Conservation (phyloP, 2,888 invertebrate genomes). For the Dasypolia templi region DNA sequence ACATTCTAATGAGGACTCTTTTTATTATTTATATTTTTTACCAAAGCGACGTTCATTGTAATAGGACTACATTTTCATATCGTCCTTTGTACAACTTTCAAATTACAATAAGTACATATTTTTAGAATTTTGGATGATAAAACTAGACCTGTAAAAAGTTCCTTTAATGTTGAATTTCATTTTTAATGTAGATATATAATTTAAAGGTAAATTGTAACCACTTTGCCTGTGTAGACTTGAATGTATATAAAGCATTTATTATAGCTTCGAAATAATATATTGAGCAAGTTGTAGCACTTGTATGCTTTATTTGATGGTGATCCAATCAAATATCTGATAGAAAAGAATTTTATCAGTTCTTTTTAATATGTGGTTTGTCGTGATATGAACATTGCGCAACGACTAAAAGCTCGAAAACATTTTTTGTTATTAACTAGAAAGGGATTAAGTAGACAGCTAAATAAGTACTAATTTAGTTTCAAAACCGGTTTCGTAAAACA, state of each 20-base stretch:
- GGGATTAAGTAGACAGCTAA: no score
- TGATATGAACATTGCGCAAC: neutral
- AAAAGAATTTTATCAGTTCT: neutral
- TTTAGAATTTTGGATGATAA: neutral
- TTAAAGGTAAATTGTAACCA: slow-evolving; percentile 14
- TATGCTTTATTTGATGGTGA: slow-evolving; percentile 7
- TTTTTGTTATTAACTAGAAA: no score
- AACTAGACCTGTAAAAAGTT: neutral
- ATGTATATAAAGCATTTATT: neutral
- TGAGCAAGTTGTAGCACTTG: slow-evolving; percentile 1
- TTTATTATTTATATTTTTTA: neutral
- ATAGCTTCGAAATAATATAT: neutral
- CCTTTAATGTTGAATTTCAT: slow-evolving; percentile 1
- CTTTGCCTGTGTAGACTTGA: neutral
- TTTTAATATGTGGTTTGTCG: neutral
- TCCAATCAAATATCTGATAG: neutral
- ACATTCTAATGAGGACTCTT: slow-evolving; percentile 20
- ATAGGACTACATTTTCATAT: slow-evolving; percentile 2
- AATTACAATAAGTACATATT: neutral
- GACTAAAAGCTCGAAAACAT: neutral
- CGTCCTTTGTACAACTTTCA: neutral
- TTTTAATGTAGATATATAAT: no score
- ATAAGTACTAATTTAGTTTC: neutral
- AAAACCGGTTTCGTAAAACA: neutral
- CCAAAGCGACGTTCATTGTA: slow-evolving; percentile 1